These are phyloP conservation scores for Aspidoscelis tigris DNA, from an alignment of 2,113 vertebrate genomes.

Conservation along the genomic window DNA sequence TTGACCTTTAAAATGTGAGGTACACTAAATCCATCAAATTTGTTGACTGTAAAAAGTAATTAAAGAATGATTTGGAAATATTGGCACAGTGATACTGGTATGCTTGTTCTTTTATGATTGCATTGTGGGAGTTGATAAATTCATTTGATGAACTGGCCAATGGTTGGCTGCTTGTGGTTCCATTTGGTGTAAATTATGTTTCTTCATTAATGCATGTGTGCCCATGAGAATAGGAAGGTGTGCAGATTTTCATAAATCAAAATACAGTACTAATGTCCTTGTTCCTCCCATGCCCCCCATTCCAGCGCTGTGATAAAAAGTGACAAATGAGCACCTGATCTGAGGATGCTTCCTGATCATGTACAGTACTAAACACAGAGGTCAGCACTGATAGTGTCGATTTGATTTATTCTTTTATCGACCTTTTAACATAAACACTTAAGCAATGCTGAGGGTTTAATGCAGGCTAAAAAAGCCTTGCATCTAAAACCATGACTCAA, in stretches of 20 bases:
- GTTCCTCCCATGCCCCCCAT: background rate
- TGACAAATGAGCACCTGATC: background rate
- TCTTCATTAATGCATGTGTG: slow-evolving; percentile 1
- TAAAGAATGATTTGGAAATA: slow-evolving; percentile 25
- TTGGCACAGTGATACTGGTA: background rate
- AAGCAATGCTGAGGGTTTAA: background rate
- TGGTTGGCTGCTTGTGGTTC: slow-evolving; percentile 4
- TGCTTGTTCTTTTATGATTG: slow-evolving; percentile 6
- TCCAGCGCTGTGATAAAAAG: background rate
- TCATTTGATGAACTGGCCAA: background rate
- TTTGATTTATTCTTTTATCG: background rate
- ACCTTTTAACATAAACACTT: slow-evolving; percentile 6
- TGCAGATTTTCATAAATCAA: slow-evolving; percentile 3
- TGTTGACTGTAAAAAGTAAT: slow-evolving; percentile 30
- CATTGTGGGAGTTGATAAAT: slow-evolving; percentile 20
- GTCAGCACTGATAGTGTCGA: background rate
- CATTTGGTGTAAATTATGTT: slow-evolving; percentile 4
- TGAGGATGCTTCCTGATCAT: background rate
- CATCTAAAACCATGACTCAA: no score
- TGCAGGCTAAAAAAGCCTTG: background rate
- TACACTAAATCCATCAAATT: background rate
- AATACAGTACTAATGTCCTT: background rate
- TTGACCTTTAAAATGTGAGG: slow-evolving; percentile 22
- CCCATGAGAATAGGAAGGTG: background rate
- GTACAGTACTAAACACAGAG: background rate